Evolutionary conservation across 2,797 vertebrate species (phyloP), one percentile per base, ranked within the genome.

Genomic region (Xerus rutilus): DNA sequence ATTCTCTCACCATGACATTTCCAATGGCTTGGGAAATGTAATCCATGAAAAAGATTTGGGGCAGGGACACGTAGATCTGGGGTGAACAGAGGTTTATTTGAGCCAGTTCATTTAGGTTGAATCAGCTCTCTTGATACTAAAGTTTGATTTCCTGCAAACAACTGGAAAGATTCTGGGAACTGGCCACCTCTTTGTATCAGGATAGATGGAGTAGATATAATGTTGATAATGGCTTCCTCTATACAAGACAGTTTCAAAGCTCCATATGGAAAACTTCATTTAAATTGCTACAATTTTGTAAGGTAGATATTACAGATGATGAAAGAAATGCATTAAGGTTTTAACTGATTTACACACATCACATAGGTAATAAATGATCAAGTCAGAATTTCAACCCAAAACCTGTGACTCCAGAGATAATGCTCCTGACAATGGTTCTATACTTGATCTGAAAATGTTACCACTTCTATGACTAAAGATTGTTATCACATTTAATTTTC

Each of bases 301-400:
- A 92, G 21, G 2, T 77, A 47, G 20, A 43, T 86, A 78, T 43
- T 45, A 85, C 11, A 94, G 12, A 57, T 49, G 47, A 89, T 70
- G 15, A 81, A 83, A 86, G 28, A 39, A 92, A 86, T 65, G 9
- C 20, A 83, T 20, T 73, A 23, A 28, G 15, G 14, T 76, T 78
- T 47, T 77, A 91, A 93, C 12, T 57, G 4, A 78, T 84, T 94
- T 93, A 84, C 5, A 43, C 21, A 77, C 49, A 82, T 73, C 30
- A 83, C 6, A 18, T 9, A 73, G 14, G 3, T 64, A 74, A 57
- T 32, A 32, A 64, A 32, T 79, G 30, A n/a, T 23, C 20, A 6
- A 78, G 7, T 11, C 23, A 92, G 67, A 67, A 78, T 21, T 94
- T 96, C 32, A 90, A n/a, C n/a, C 32, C 28, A 94, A 85, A 90